phyloP scores from a whole-genome alignment of 2,113 vertebrate genomes.

The Australoheros scitulus region DNA sequence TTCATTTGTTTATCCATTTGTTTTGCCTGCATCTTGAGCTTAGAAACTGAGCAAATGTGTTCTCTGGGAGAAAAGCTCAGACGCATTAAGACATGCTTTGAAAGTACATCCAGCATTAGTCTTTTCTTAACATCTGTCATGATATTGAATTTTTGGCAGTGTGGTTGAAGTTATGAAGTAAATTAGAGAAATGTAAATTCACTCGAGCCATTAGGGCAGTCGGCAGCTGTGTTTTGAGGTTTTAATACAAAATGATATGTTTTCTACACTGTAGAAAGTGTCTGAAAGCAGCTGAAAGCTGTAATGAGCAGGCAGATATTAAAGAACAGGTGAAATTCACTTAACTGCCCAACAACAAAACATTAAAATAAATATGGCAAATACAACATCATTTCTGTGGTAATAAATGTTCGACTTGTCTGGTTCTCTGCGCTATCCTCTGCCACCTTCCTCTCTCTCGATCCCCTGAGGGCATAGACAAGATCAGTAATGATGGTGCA shows the following conservation, averaged over 20 bases:
- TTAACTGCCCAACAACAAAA: not conserved
- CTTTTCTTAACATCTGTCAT: conserved; percentile 25
- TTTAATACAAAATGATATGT: conserved; percentile 44
- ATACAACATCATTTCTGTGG: not conserved
- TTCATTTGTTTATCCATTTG: not conserved
- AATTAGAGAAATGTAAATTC: conserved; percentile 48
- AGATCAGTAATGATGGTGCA: conserved; percentile 56
- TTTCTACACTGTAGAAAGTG: conserved; percentile 8
- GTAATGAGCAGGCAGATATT: conserved; percentile 1
- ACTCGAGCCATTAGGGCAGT: conserved; percentile 35
- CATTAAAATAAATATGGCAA: not conserved
- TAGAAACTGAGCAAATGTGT: not conserved
- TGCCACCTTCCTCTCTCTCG: not conserved
- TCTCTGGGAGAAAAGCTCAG: not conserved
- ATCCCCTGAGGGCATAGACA: conserved; percentile 54
- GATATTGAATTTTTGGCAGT: conserved; percentile 4
- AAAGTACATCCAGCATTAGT: conserved; percentile 7
- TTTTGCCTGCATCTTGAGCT: not conserved
- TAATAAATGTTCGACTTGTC: not conserved
- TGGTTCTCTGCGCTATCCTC: conserved; percentile 14
- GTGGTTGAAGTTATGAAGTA: conserved; percentile 1
- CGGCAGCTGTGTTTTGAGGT: conserved; percentile 45
- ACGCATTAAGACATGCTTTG: not conserved
- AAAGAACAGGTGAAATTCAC: conserved; percentile 6
- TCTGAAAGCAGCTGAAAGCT: not conserved